Evolutionary conservation across 2,797 vertebrate genomes (phyloP), one percentile per base, ranked within the genome.

Genomic region (Centropyge bicolor): DNA sequence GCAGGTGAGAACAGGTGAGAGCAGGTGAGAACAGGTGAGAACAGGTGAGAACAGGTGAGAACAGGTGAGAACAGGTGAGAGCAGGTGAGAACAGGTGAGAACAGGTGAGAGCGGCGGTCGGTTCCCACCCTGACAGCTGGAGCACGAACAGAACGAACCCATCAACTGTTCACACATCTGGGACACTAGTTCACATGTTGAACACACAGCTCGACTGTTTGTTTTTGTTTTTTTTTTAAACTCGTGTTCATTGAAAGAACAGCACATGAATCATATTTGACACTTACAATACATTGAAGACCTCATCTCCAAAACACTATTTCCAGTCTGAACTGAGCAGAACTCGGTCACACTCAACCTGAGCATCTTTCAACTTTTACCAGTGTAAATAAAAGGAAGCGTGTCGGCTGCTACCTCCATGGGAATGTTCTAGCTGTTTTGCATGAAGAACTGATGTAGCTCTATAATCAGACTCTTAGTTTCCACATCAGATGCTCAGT

Each of bases 391-490:
- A 35, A 49, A 41, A 48, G 60, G 31, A 60, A 16, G 8, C 14
- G 65, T 27, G 66, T 75, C 66, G 41, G 19, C 70, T 70, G 80
- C 88, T 83, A 87, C 86, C 88, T 90, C 85, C 0, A 70, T n/a
- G 55, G 61, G 60, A 67, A 51, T 55, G 0, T 72, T 57, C 45
- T 68, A 10, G 31, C 16, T 78, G 78, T 85, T 81, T 81, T 86
- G 88, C 88, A 89, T 89, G 88, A 88, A 78, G 73, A 83, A 20
- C 41, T 43, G 40, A 69, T 75, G 71, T 74, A 45, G 68, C 64
- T 84, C 66, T 60, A 1, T 81, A 77, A 64, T 74, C 60, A 11
- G 38, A 61, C 10, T 8, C 35, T 65, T 60, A 51, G 35, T 84
- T 60, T 41, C 17, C 11, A 4, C 8, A 5, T 62, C n/a, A 8